Evolutionary conservation across 1,140 invertebrate genomes (phyloP).

Genomic region (Coboldia fuscipes): DNA sequence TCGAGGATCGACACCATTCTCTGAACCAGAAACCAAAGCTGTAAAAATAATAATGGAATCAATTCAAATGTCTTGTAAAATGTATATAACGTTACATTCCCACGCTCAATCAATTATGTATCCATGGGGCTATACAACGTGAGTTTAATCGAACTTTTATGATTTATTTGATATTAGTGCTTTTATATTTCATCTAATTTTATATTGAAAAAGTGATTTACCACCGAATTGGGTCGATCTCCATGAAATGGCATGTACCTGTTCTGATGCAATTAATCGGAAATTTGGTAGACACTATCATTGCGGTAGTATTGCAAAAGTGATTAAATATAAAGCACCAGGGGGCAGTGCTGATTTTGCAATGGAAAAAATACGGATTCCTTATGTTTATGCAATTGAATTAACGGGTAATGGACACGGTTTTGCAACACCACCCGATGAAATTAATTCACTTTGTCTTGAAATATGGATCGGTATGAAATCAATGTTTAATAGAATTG

Average conservation of each 20-base stretch:
- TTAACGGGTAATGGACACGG: slow-evolving; percentile 32
- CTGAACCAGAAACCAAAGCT: slow-evolving; percentile 46
- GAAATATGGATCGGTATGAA: slow-evolving; percentile 26
- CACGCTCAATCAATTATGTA: slow-evolving; percentile 37
- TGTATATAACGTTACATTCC: slow-evolving; percentile 47
- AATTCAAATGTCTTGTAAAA: slow-evolving; percentile 26
- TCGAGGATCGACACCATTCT: slow-evolving; percentile 44
- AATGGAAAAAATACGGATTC: slow-evolving; percentile 33
- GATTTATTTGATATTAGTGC: background rate
- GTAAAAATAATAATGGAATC: slow-evolving; percentile 31
- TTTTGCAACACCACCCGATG: slow-evolving; percentile 34
- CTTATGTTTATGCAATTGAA: slow-evolving; percentile 46
- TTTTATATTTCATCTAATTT: background rate
- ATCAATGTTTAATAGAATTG: no score
- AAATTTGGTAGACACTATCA: slow-evolving; percentile 26
- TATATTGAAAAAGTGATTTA: slow-evolving; percentile 11
- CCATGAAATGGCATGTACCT: slow-evolving; percentile 19
- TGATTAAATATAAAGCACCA: slow-evolving; percentile 29
- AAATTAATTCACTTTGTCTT: slow-evolving; percentile 32
- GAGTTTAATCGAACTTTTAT: slow-evolving; percentile 2
- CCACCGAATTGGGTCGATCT: slow-evolving; percentile 12
- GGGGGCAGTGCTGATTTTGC: slow-evolving; percentile 51
- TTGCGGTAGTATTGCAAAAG: slow-evolving; percentile 12
- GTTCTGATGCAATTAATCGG: slow-evolving; percentile 23
- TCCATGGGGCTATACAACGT: slow-evolving; percentile 31